Evolutionary conservation across 2,797 vertebrate species (phyloP).

Genomic region (Spinibarbus caldwelli): DNA sequence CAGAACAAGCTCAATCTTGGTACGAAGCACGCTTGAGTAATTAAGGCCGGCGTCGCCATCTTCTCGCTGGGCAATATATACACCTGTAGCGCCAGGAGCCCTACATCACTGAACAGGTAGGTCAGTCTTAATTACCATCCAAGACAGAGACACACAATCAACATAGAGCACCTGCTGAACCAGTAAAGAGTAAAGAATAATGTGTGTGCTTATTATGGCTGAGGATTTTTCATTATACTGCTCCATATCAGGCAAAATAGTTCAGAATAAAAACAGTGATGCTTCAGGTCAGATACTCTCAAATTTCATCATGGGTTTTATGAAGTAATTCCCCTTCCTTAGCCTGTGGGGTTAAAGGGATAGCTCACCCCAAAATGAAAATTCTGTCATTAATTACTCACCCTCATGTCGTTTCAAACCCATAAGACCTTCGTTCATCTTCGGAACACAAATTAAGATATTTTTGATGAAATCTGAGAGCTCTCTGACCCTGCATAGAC

Average conservation of each 20-base stretch:
- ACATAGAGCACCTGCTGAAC: conserved; percentile 1
- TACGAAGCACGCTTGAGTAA: conserved; percentile 20
- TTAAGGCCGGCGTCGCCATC: conserved; percentile 14
- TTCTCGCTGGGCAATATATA: background rate
- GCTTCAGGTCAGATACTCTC: background rate
- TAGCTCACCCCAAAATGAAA: background rate
- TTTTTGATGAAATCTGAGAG: background rate
- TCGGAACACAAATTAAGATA: background rate
- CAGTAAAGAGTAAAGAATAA: conserved; percentile 23
- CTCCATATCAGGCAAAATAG: background rate
- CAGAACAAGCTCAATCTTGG: background rate
- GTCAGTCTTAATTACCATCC: conserved; percentile 35
- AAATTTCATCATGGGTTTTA: background rate
- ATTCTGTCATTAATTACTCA: background rate
- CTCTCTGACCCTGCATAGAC: background rate
- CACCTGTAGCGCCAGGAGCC: conserved; percentile 12
- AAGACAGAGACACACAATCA: background rate
- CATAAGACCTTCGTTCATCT: background rate
- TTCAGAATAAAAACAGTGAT: background rate
- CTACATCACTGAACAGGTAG: conserved; percentile 44
- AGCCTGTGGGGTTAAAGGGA: background rate
- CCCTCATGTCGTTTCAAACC: background rate
- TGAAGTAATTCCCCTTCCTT: background rate
- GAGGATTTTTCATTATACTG: background rate
- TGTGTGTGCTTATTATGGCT: conserved; percentile 8